Evolutionary conservation across 1,140 invertebrate species (phyloP).

Genomic region (Apis cerana): DNA sequence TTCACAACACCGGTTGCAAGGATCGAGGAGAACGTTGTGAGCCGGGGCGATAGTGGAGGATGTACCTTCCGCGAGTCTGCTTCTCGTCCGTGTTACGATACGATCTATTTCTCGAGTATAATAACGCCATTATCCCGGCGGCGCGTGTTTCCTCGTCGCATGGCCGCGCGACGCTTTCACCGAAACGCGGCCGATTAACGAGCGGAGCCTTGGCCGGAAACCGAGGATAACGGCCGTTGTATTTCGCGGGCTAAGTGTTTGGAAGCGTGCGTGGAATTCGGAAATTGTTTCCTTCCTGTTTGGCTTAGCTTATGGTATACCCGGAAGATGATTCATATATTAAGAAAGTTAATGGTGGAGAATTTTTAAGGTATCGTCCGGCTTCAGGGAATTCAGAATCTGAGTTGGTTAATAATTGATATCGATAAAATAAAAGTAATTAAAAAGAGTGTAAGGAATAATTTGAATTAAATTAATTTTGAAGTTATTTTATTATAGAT

Average conservation of each 20-base stretch:
- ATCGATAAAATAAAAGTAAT: neutral
- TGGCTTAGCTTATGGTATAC: neutral
- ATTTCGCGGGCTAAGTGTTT: slow-evolving; percentile 43
- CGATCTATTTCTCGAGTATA: slow-evolving; percentile 61
- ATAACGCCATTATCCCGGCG: slow-evolving; percentile 64
- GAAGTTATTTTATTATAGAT: no score
- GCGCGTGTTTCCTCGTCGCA: slow-evolving; percentile 45
- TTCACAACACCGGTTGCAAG: slow-evolving; percentile 18
- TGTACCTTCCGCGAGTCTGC: slow-evolving; percentile 48
- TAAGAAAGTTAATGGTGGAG: neutral
- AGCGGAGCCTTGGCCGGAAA: slow-evolving; percentile 47
- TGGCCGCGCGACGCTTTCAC: slow-evolving; percentile 26
- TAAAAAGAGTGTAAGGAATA: neutral
- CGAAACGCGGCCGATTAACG: slow-evolving; percentile 55
- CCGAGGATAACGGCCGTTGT: slow-evolving; percentile 35
- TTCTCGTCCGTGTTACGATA: slow-evolving; percentile 61
- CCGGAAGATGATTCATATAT: neutral
- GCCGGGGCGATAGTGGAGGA: slow-evolving; percentile 29
- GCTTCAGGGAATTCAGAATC: no score
- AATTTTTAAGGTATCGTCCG: no score
- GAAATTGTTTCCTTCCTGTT: slow-evolving; percentile 44
- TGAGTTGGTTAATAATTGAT: neutral
- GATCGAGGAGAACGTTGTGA: slow-evolving; percentile 15
- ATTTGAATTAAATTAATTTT: neutral
- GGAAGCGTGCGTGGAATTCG: slow-evolving; percentile 41